These are phyloP conservation scores for Eurystomus glaucurus DNA, from an alignment of 2,797 vertebrate species.

Conservation along the genomic window DNA sequence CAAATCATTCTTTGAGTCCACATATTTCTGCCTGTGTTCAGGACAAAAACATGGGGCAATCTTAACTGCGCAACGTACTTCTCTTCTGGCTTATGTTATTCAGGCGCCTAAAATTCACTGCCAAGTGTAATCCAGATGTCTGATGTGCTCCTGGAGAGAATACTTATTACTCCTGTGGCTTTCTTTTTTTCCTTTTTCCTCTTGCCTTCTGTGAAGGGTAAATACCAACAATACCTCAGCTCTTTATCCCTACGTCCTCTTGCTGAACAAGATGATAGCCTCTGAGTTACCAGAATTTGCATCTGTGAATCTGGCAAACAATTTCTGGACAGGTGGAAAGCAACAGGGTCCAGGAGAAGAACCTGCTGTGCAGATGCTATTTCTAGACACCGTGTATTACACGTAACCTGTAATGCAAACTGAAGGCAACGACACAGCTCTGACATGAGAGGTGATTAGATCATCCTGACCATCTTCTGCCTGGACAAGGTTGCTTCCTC, in stretches of 20 bases:
- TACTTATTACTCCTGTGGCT: not conserved
- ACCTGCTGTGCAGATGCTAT: slow-evolving; percentile 6
- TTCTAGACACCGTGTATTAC: not conserved
- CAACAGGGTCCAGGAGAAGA: not conserved
- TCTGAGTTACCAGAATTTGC: not conserved
- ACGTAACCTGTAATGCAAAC: not conserved
- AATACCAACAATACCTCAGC: not conserved
- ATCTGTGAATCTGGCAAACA: not conserved
- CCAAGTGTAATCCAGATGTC: not conserved
- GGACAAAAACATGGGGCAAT: accelerated
- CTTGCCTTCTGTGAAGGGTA: not conserved
- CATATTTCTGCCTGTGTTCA: not conserved
- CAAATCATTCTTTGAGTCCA: not conserved
- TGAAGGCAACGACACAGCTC: not conserved
- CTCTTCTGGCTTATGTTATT: not conserved
- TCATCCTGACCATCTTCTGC: not conserved
- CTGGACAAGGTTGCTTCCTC: not conserved
- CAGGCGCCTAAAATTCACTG: not conserved
- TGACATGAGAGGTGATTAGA: not conserved
- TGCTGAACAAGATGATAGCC: not conserved
- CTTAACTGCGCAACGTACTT: not conserved
- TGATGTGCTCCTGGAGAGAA: not conserved
- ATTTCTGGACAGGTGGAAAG: slow-evolving; percentile 22
- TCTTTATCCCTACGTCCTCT: not conserved
- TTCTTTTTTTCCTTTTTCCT: accelerated